phyloP scores from a whole-genome alignment of 1,140 invertebrate genomes.

The honey bee (Apis mellifera) region Amel_HAv3.1 CM009941.2:2059501-2060000 shows the following conservation, averaged over 20 bases:
- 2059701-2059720: not conserved
- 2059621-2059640: slow-evolving; percentile 28
- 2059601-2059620: slow-evolving; percentile 63
- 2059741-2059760: not conserved
- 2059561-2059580: slow-evolving; percentile 65
- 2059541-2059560: slow-evolving; percentile 62
- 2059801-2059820: too few relatives aligned
- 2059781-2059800: too few relatives aligned
- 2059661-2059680: slow-evolving; percentile 51
- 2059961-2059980: too few relatives aligned
- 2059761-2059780: too few relatives aligned
- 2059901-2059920: too few relatives aligned
- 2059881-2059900: too few relatives aligned
- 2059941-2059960: too few relatives aligned
- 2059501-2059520: slow-evolving; percentile 53
- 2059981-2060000: too few relatives aligned
- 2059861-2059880: too few relatives aligned
- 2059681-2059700: slow-evolving; percentile 16
- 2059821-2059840: too few relatives aligned
- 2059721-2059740: not conserved
- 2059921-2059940: too few relatives aligned
- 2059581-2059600: slow-evolving; percentile 55
- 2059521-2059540: slow-evolving; percentile 69
- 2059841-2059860: too few relatives aligned
- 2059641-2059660: slow-evolving; percentile 54